phyloP scores from a whole-genome alignment of 2,797 vertebrate genomes.

The Microhierax caerulescens region DNA sequence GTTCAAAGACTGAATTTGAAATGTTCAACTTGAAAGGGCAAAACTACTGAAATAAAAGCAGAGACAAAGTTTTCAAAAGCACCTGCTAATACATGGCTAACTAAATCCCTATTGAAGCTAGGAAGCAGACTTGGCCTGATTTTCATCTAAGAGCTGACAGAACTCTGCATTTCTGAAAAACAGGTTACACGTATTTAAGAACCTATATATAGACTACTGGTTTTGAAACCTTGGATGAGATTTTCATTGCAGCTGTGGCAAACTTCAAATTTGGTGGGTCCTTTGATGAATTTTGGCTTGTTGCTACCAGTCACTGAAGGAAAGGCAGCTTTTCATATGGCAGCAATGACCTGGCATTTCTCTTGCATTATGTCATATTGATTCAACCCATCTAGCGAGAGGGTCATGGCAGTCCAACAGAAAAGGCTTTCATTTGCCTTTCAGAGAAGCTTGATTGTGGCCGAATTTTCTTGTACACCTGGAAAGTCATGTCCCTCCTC shows the following conservation, averaged over 20 bases:
- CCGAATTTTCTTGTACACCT: not conserved
- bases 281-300: constrained; percentile 14
- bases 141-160: not conserved
- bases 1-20: not conserved
- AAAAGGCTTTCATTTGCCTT: not conserved
- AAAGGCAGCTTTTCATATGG: not conserved
- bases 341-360: not conserved
- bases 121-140: not conserved
- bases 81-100: not conserved
- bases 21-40: not conserved
- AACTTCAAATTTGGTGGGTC: not conserved
- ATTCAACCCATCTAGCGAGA: not conserved
- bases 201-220: not conserved
- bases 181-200: not conserved
- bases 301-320: not conserved
- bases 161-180: not conserved
- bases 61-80: not conserved
- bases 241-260: constrained; percentile 13
- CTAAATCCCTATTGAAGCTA: not conserved
- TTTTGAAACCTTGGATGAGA: not conserved
- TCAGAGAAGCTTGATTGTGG: not conserved
- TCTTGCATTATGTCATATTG: not conserved
- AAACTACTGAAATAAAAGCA: not conserved
- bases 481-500: not conserved
- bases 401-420: not conserved